Percentiles rank a stretch among this genome's conserved stretches.
Evolutionary conservation across 2,113 vertebrate genomes (phyloP).

Genomic region (Cephalopterus ornatus): DNA sequence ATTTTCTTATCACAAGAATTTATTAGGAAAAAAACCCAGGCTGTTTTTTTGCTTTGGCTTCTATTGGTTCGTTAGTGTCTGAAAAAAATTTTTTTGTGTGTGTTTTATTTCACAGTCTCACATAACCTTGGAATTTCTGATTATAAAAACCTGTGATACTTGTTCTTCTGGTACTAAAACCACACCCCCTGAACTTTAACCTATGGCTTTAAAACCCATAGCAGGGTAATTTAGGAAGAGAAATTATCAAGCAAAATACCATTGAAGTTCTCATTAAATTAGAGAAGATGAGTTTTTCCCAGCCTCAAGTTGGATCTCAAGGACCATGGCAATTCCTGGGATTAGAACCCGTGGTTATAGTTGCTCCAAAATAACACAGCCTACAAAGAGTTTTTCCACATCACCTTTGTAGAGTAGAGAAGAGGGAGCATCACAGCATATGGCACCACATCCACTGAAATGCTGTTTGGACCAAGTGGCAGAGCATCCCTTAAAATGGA

Average conservation of each 20-base stretch:
- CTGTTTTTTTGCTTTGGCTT: neutral
- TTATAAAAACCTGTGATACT: slow-evolving; percentile 9
- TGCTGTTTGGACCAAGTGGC: neutral
- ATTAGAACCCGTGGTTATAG: neutral
- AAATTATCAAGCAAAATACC: neutral
- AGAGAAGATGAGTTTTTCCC: neutral
- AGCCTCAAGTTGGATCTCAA: neutral
- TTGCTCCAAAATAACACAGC: neutral
- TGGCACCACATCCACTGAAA: neutral
- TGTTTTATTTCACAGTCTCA: neutral
- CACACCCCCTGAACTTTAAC: neutral
- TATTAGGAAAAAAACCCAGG: neutral
- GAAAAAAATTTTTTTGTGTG: neutral
- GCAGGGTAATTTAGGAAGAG: neutral
- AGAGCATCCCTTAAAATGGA: neutral
- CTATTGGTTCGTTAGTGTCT: neutral
- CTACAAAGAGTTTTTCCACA: neutral
- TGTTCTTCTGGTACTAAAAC: neutral
- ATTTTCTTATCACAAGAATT: neutral
- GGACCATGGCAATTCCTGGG: neutral
- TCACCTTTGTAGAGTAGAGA: neutral
- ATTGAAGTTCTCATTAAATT: neutral
- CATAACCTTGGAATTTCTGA: neutral
- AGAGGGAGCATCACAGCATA: neutral
- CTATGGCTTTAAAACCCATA: neutral